phyloP scores from a whole-genome alignment of 2,113 vertebrate species.

The Halichoerus grypus region DNA sequence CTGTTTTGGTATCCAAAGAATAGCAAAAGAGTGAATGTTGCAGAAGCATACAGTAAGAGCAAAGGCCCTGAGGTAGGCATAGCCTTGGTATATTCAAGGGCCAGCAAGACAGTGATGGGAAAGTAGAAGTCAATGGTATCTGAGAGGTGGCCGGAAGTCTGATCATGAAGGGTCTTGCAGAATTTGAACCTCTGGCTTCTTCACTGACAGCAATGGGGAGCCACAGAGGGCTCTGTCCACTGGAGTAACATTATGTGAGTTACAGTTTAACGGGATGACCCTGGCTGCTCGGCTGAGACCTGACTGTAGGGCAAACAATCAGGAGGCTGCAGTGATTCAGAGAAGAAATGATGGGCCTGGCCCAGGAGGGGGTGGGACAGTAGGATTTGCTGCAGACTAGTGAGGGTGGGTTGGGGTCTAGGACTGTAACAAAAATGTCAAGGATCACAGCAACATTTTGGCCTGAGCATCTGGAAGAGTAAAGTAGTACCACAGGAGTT shows the following conservation, averaged over 20 bases:
- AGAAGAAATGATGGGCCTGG: not conserved
- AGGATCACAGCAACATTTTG: not conserved
- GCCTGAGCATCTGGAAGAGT: not conserved
- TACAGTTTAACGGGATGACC: not conserved
- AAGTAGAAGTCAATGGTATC: not conserved
- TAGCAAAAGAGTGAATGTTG: not conserved
- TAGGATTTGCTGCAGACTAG: not conserved
- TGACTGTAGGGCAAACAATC: accelerated
- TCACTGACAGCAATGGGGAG: not conserved
- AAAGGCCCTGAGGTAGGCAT: not conserved
- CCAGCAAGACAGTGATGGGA: not conserved
- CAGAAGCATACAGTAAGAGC: not conserved
- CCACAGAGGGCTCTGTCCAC: not conserved
- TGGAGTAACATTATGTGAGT: not conserved
- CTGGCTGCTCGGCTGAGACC: not conserved
- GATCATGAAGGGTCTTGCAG: not conserved
- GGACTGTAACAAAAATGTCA: too few species aligned
- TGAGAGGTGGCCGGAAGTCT: not conserved
- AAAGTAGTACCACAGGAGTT: not conserved
- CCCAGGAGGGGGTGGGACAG: accelerated
- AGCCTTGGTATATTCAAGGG: not conserved
- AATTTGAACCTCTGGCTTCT: not conserved
- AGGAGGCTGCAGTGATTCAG: accelerated
- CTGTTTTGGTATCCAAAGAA: not conserved
- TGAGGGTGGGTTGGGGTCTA: not conserved